Base-by-base conservation (phyloP, 2,797 vertebrate species). In the Myotis vivesi region DNA sequence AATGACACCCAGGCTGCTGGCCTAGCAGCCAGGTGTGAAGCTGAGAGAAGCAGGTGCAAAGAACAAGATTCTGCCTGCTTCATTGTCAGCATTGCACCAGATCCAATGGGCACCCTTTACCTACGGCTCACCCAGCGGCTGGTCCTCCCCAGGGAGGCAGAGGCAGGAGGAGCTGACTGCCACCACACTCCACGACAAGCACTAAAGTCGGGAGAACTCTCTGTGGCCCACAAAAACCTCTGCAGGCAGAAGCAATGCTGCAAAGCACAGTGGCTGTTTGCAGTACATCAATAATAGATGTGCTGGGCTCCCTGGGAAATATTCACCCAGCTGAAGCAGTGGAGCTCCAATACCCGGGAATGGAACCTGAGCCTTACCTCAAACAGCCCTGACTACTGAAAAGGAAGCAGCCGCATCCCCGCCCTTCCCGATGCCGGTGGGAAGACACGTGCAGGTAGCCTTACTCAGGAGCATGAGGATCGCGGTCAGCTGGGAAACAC, bases 261-360 rank as follows among this genome's bases (percentile, higher is more conserved):
- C 64, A 64, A 93, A 90, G 73, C 28, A 62, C 36, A 91, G 83
- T 6, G 81, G 51, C 79, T 71, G 69, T 57, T 80, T 57, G 87
- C 68, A 86, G 90, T 90, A 49, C 51, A 92, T 96, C 75, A 95
- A 95, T 95, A 93, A 96, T 91, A 89, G 82, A 96, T 92, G 82
- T 33, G 36, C 57, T 76, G 57, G 73, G 69, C 25, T 87, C 44
- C 38, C 57, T 94, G 33, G 49, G 85, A 92, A 77, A 84, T 36
- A 76, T 53, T 83, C 64, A 77, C 46, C 77, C 64, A 69, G 77
- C 69, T 5, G 0, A 64, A 57, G 11, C 8, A 28, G 64, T 15
- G 33, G 57, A 53, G 83, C 30, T n/a, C 84, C 64, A 84, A 79
- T 62, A 92, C 83, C 68, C 1, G 1, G 82, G 95, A 89, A 44